Percentiles rank a stretch among this genome's conserved stretches.
These are phyloP conservation scores for Oceanodroma leucorhoa DNA, from an alignment of 2,797 vertebrate genomes.

Conservation along the genomic window DNA sequence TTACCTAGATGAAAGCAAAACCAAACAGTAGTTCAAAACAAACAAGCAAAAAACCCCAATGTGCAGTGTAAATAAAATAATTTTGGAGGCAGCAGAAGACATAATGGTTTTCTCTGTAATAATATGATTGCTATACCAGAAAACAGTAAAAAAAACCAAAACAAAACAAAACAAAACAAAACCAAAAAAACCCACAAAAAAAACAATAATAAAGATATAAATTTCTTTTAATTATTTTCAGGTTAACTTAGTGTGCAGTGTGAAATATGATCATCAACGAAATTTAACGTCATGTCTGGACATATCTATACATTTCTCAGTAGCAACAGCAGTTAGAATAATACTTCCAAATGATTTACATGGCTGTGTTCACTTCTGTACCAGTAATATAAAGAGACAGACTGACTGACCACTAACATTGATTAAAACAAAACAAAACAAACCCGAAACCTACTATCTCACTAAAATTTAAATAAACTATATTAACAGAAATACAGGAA, in stretches of 20 bases:
- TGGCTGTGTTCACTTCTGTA: background rate
- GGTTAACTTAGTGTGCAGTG: background rate
- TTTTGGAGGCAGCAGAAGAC: background rate
- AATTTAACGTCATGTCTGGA: background rate
- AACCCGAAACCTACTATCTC: background rate
- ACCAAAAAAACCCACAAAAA: no score
- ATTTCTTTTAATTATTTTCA: background rate
- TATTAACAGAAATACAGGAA: background rate
- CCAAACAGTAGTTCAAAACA: background rate
- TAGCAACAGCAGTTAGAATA: background rate
- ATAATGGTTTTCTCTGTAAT: background rate
- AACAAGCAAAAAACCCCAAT: background rate
- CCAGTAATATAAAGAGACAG: rapidly evolving
- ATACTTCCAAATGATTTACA: background rate
- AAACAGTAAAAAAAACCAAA: background rate
- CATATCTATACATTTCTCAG: background rate
- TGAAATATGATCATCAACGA: background rate
- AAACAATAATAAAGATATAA: background rate
- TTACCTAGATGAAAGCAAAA: background rate
- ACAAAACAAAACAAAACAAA: no score
- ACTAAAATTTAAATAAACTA: background rate
- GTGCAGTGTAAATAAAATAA: background rate
- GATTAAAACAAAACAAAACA: background rate
- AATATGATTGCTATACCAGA: background rate
- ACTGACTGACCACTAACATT: background rate